phyloP scores from a whole-genome alignment of 1,140 invertebrate species.

The Aphis gossypii region DNA sequence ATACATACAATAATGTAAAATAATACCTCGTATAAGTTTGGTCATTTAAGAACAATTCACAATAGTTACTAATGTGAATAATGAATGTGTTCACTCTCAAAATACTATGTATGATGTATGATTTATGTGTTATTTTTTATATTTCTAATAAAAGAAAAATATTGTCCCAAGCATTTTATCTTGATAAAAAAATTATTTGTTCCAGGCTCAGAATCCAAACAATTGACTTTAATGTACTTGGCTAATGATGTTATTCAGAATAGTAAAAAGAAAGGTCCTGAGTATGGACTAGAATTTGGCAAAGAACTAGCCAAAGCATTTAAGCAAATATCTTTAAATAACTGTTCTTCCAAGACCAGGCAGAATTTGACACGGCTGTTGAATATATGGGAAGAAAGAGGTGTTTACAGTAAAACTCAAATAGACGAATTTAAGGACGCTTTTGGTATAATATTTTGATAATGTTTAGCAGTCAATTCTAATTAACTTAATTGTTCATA shows the following conservation, averaged over 20 bases:
- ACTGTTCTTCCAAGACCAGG: constrained; percentile 78
- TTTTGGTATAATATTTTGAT: constrained; percentile 63
- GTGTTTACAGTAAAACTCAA: constrained; percentile 82
- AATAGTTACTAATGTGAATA: neutral
- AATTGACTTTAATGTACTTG: constrained; percentile 94
- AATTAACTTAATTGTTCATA: neutral
- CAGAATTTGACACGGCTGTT: constrained; percentile 82
- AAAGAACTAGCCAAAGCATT: constrained; percentile 80
- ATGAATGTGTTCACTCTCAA: neutral
- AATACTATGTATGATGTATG: neutral
- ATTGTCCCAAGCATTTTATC: neutral
- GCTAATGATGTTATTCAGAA: constrained; percentile 99
- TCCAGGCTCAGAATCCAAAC: constrained; percentile 84
- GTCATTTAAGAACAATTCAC: neutral
- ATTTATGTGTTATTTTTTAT: neutral
- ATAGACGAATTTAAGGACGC: constrained; percentile 78
- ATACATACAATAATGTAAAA: neutral
- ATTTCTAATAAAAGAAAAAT: neutral
- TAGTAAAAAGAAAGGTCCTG: constrained; percentile 95
- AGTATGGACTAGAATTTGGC: constrained; percentile 89
- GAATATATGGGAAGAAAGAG: constrained; percentile 90
- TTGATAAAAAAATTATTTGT: constrained; percentile 62
- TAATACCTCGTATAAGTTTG: neutral
- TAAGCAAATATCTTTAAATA: constrained; percentile 76
- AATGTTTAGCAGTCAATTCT: neutral